Conservation (phyloP, 2,797 vertebrate species). For the Periparus ater region DNA sequence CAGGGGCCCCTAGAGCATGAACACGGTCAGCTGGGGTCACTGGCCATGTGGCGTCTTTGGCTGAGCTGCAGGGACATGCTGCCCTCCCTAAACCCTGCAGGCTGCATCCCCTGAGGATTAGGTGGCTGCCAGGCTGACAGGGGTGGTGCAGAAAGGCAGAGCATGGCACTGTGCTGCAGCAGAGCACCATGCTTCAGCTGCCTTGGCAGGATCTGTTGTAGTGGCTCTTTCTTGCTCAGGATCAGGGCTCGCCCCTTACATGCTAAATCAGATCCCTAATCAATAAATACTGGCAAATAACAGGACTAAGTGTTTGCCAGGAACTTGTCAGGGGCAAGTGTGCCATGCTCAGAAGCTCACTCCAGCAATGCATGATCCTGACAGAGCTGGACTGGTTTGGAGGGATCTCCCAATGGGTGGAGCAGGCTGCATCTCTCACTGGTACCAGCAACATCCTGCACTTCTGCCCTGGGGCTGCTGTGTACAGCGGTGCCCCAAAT, state of each 20-base stretch:
- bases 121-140: background rate
- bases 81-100: background rate
- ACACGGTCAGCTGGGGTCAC: background rate
- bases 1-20: accelerated
- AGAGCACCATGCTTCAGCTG: background rate
- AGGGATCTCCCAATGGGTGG: accelerated
- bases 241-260: background rate
- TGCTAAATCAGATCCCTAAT: background rate
- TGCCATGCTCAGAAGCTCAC: background rate
- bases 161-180: background rate
- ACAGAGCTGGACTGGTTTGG: background rate
- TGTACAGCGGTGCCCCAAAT: accelerated
- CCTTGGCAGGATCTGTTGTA: background rate
- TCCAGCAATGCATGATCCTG: accelerated
- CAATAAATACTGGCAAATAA: background rate
- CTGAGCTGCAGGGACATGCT: background rate
- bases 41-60: background rate
- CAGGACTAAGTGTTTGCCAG: background rate
- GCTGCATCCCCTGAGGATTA: background rate
- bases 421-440: accelerated
- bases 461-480: background rate
- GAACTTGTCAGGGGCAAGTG: background rate
- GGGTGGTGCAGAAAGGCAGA: background rate
- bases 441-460: background rate
- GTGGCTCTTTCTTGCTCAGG: background rate